Evolutionary conservation across 2,888 invertebrate species (phyloP).

Genomic region (Brenthis ino): DNA sequence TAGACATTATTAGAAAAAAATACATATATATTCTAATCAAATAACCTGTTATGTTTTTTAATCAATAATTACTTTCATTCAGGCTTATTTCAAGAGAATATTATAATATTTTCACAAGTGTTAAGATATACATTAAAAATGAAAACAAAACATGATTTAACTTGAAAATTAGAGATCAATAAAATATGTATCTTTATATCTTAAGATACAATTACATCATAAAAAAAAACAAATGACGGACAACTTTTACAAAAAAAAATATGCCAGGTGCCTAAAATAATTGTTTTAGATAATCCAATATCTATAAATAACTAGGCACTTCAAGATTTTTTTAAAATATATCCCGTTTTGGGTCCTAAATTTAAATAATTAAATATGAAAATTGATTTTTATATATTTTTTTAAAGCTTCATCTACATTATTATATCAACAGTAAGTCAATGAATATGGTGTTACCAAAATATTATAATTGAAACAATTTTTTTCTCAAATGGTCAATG

Average conservation of each 20-base stretch:
- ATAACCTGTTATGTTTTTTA: too few species aligned
- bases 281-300: conserved; percentile 12
- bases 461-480: conserved; percentile 14
- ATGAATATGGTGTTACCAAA: conserved; percentile 1
- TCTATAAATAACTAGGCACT: conserved; percentile 37
- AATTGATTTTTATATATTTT: conserved; percentile 8
- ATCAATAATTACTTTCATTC: too few species aligned
- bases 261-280: conserved; percentile 20
- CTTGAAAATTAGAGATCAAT: conserved; percentile 27
- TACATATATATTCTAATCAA: too few species aligned
- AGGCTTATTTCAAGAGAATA: too few species aligned
- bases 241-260: conserved; percentile 1
- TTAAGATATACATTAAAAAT: conserved; percentile 1
- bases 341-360: conserved; percentile 7
- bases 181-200: conserved; percentile 14
- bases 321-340: conserved; percentile 22
- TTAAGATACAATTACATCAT: neutral
- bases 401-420: conserved; percentile 1
- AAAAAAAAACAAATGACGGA: conserved; percentile 6
- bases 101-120: too few species aligned
- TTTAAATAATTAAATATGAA: conserved; percentile 4
- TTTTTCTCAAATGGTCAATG: neutral
- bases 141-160: conserved; percentile 8
- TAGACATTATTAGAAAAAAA: too few species aligned
- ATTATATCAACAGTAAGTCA: neutral